Base-by-base conservation (phyloP, 2,888 invertebrate species). In the Glyphotaelius pellucidus region DNA sequence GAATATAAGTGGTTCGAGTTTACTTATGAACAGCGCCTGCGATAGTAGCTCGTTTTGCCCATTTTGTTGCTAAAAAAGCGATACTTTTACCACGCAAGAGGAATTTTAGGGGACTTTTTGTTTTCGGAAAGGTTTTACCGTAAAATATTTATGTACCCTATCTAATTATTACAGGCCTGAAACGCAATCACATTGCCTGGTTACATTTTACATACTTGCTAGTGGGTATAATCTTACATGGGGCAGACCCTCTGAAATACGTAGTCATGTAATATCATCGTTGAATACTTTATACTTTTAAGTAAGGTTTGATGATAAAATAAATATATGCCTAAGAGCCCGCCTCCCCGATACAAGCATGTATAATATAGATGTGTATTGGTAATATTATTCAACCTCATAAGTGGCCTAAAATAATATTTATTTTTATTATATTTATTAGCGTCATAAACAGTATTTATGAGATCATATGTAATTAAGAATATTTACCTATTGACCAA, bases 1-100 rank as follows among this genome's bases (percentile, higher is more conserved):
- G 91, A 91, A 91, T 88, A 89, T 88, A 88, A 91, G 91, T 91
- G 91, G 80, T 87, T 30, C 79, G 32, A 88, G 91, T 91, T 91
- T 90, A 86, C 86, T 80, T 87, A 90, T 87, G 90, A 86, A 80
- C 87, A 87, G 80, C 87, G 47, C 90, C 80, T 84, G 90, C 80
- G 84, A 67, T 85, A 85, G 67, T 35, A 85, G 38, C 90, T 90
- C 90, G 52, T 80, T 42, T 86, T 35, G 86, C 30, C 86, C 35
- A 42, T 86, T 86, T 79, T 86, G 85, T 47, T 85, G 67, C 67
- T 67, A 67, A 83, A 84, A 91, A 83, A 84, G 85, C 79, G 79
- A 90, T 80, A 38, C 90, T 90, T 90, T 80, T 80, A 81, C 38
- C 30, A 79, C 86, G 47, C 85, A 79, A 52, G 15, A 52, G 35